Base-by-base conservation (phyloP, 2,797 vertebrate genomes). In the Phataginus tetradactyla region DNA sequence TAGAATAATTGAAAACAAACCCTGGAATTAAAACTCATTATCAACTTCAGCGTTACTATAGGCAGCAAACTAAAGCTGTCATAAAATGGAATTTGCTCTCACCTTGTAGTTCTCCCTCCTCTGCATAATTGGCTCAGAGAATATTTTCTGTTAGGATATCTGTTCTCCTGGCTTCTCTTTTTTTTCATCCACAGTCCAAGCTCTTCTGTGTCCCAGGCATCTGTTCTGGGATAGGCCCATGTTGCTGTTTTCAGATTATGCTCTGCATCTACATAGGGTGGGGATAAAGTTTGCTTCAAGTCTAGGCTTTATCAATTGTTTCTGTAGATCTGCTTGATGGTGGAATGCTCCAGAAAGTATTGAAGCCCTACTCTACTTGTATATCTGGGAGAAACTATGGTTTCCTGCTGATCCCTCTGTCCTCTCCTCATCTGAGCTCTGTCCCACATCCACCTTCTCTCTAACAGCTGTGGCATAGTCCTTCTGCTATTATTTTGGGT, bases 221-320 rank as follows among this genome's bases (percentile, higher is more conserved):
- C 57, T 91, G 8, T 64, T 21, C 45, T 12, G 32, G 10, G 15
- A 81, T 57, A 25, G 71, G 12, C 15, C 51, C 25, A 5, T 69
- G 14, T 13, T 85, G 66, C 53, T 92, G 37, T 75, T 95, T 92
- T 94, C 34, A 94, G 66, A 77, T 49, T 61, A 18, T 90, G 55
- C 68, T 92, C 25, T 83, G 57, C 11, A 51, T 83, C 37, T 14
- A 0, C 29, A n/a, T 83, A 39, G 57, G 21, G 81, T 37, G 45
- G 18, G n/a, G 55, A 15, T 96, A 81, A 89, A 78, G 14, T 37
- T n/a, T 88, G 69, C 63, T 66, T 83, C 21, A 78, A 42, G 29
- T 61, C 21, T 45, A 57, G 55, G 23, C 37, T 95, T 90, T 88
- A 66, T 71, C 14, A 51, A 4, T 23, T n/a, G 49, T 81, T 74